Percentiles rank a stretch among this genome's conserved stretches.
Evolutionary conservation across 2,113 vertebrate species (phyloP).

Genomic region (Lucifuga dentata): DNA sequence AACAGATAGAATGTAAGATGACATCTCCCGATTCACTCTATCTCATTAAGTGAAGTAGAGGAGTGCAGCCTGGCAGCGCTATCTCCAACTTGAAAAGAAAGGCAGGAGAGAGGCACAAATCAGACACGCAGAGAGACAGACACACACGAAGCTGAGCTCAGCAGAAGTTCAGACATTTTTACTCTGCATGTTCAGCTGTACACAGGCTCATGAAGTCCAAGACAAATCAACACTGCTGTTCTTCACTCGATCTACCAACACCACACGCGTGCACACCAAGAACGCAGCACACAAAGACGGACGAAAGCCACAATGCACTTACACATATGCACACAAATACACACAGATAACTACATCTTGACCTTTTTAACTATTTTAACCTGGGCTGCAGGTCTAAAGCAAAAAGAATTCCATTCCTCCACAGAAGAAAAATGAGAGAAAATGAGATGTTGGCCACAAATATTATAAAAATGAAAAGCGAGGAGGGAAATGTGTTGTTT

Average conservation of each 20-base stretch:
- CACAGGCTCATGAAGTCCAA: neutral
- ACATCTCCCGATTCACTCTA: conserved; percentile 54
- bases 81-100: conserved; percentile 49
- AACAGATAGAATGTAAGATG: conserved; percentile 64
- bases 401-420: conserved; percentile 8
- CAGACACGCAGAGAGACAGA: conserved; percentile 30
- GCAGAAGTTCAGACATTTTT: conserved; percentile 57
- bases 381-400: neutral
- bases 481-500: conserved; percentile 29
- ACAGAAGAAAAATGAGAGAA: neutral
- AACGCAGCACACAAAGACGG: neutral
- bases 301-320: neutral
- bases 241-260: conserved; percentile 24
- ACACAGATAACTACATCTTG: conserved; percentile 18
- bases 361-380: conserved; percentile 26
- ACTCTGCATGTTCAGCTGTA: conserved; percentile 40
- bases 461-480: conserved; percentile 42
- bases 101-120: conserved; percentile 43
- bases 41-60: conserved; percentile 74
- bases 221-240: conserved; percentile 25
- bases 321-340: neutral
- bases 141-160: conserved; percentile 68
- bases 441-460: conserved; percentile 32
- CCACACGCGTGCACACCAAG: neutral
- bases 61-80: conserved; percentile 57